Percentiles rank a stretch among this genome's conserved stretches.
These are phyloP conservation scores for Erpornis zantholeuca DNA, from an alignment of 2,113 vertebrate species.

Conservation along the genomic window DNA sequence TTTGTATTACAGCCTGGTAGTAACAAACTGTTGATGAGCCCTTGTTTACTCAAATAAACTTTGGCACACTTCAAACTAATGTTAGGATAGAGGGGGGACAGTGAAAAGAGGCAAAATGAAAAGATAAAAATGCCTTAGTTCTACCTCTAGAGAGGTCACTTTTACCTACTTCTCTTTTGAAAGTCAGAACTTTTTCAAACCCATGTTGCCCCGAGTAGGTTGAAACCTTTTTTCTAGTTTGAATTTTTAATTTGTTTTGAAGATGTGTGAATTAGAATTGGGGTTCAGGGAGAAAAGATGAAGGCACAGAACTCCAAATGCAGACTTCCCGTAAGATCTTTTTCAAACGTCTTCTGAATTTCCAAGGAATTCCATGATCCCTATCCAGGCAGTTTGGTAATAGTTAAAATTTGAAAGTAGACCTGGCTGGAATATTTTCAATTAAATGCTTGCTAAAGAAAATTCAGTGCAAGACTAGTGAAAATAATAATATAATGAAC, in stretches of 20 bases:
- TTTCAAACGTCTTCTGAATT: neutral
- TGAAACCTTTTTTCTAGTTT: neutral
- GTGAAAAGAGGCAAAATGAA: neutral
- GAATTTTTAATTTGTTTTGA: neutral
- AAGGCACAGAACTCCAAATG: neutral
- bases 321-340: neutral
- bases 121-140: neutral
- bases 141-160: neutral
- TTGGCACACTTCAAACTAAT: neutral
- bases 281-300: neutral
- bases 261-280: neutral
- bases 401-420: neutral
- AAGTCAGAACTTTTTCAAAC: neutral
- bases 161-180: neutral
- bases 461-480: neutral
- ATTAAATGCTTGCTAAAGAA: neutral
- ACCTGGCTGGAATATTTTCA: neutral
- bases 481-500: neutral
- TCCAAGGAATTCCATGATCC: neutral
- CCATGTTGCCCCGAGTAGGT: rapidly evolving
- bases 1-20: neutral
- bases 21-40: neutral
- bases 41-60: neutral
- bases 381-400: neutral
- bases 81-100: neutral